Conservation (phyloP, 2,888 invertebrate species). For the Rhogogaster chlorosoma region DNA sequence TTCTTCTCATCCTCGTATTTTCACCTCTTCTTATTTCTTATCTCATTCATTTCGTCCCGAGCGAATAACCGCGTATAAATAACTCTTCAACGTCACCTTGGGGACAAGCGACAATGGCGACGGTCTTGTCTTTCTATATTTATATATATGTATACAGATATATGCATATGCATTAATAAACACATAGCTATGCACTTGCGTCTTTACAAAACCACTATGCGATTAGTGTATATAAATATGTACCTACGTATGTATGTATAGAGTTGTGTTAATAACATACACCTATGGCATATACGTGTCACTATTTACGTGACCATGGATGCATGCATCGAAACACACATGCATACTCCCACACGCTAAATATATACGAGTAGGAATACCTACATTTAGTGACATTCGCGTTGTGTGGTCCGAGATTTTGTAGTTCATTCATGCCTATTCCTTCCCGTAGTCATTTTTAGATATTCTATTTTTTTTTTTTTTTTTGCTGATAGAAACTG, state of each 20-base stretch:
- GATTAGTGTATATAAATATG: conserved; percentile 10
- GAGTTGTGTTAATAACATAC: conserved; percentile 2
- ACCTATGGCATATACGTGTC: neutral
- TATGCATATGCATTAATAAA: neutral
- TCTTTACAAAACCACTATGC: conserved; percentile 6
- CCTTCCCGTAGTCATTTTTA: neutral
- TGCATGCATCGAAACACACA: neutral
- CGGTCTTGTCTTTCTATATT: conserved; percentile 30
- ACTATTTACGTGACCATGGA: neutral
- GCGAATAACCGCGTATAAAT: conserved; percentile 40
- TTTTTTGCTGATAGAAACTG: neutral
- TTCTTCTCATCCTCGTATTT: neutral
- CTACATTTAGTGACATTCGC: conserved; percentile 32
- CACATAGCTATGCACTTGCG: conserved; percentile 1
- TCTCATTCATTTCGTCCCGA: conserved; percentile 34
- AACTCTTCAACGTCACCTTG: conserved; percentile 45
- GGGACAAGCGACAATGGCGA: conserved; percentile 22
- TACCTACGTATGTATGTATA: neutral
- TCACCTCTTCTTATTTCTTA: conserved; percentile 19
- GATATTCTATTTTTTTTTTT: too few relatives aligned
- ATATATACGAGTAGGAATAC: neutral
- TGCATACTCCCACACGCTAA: conserved; percentile 5
- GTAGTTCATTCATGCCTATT: conserved; percentile 30
- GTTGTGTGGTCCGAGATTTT: conserved; percentile 40
- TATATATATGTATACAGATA: neutral